Evolutionary conservation across 1,140 invertebrate species (phyloP).

Genomic region (Penaeus japonicus): DNA sequence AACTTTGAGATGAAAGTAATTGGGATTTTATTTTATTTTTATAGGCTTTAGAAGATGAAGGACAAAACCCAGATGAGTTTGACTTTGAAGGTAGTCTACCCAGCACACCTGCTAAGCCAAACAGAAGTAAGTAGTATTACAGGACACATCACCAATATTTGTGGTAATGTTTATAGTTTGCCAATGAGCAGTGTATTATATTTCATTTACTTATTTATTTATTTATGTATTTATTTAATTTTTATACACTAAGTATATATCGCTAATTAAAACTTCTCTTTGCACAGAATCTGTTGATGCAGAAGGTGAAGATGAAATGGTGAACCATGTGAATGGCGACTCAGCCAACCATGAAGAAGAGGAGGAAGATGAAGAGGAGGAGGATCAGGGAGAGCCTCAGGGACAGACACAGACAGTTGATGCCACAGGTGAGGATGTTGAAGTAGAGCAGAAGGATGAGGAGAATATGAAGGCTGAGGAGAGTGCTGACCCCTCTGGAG

Average conservation of each 20-base stretch:
- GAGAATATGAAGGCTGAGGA: neutral
- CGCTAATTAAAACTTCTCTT: too few relatives aligned
- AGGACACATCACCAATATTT: neutral
- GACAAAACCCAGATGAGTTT: slow-evolving; percentile 78
- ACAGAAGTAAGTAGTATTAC: slow-evolving; percentile 18
- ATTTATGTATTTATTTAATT: too few relatives aligned
- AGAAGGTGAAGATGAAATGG: slow-evolving; percentile 2
- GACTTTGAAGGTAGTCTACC: slow-evolving; percentile 70
- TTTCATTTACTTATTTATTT: too few relatives aligned
- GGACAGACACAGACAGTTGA: neutral
- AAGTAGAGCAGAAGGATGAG: slow-evolving; percentile 7
- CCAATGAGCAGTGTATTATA: too few relatives aligned
- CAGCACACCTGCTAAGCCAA: neutral
- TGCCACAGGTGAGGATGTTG: neutral
- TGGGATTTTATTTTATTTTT: neutral
- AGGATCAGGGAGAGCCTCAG: slow-evolving; percentile 13
- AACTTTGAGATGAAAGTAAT: neutral
- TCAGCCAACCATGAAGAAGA: neutral
- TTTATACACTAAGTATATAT: too few relatives aligned
- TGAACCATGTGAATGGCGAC: slow-evolving; percentile 40
- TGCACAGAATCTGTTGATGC: slow-evolving; percentile 19
- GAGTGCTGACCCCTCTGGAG: neutral
- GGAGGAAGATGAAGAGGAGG: slow-evolving; percentile 35
- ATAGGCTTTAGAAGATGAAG: slow-evolving; percentile 77
- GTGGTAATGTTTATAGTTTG: neutral